Evolutionary conservation across 2,888 invertebrate species (phyloP).

Genomic region (Mesorhabditis sp.): DNA sequence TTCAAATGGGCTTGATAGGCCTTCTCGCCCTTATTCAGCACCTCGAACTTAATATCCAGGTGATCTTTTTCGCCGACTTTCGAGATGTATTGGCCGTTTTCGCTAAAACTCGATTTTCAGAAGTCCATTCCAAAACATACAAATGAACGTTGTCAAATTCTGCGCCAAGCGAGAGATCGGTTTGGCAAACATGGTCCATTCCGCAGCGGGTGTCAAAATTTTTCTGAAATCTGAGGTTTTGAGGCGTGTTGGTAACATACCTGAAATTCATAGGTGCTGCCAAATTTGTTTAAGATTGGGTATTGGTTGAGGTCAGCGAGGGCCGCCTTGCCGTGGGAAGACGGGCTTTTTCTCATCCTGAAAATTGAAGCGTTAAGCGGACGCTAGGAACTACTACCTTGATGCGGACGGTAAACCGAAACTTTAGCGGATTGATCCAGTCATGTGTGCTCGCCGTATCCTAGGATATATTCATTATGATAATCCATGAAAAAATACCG

Average conservation of each 20-base stretch:
- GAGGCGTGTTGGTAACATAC: slow-evolving; percentile 8
- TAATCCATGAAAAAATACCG: slow-evolving; percentile 13
- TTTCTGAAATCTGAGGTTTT: slow-evolving; percentile 24
- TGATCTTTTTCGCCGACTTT: slow-evolving; percentile 58
- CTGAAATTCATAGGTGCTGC: slow-evolving; percentile 41
- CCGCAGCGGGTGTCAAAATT: slow-evolving; percentile 62
- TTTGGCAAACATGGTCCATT: slow-evolving; percentile 60
- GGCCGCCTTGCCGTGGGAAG: slow-evolving; percentile 25
- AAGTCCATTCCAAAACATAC: slow-evolving; percentile 16
- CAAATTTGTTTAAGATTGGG: slow-evolving; percentile 51
- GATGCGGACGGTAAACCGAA: slow-evolving; percentile 49
- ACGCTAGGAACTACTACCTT: background rate
- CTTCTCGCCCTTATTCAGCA: slow-evolving; percentile 60
- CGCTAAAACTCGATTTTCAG: slow-evolving; percentile 19
- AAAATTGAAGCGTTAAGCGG: slow-evolving; percentile 10
- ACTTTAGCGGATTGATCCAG: slow-evolving; percentile 60
- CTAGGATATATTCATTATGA: background rate
- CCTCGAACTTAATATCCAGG: slow-evolving; percentile 56
- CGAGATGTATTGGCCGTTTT: slow-evolving; percentile 52
- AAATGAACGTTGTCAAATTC: slow-evolving; percentile 34
- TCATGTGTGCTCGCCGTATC: slow-evolving; percentile 51
- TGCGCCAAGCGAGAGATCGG: slow-evolving; percentile 55
- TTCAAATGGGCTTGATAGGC: slow-evolving; percentile 53
- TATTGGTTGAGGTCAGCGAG: slow-evolving; percentile 36
- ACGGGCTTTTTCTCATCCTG: slow-evolving; percentile 30